Evolutionary conservation across 2,113 vertebrate species (phyloP).

Genomic region (Dendropsophus ebraccatus): DNA sequence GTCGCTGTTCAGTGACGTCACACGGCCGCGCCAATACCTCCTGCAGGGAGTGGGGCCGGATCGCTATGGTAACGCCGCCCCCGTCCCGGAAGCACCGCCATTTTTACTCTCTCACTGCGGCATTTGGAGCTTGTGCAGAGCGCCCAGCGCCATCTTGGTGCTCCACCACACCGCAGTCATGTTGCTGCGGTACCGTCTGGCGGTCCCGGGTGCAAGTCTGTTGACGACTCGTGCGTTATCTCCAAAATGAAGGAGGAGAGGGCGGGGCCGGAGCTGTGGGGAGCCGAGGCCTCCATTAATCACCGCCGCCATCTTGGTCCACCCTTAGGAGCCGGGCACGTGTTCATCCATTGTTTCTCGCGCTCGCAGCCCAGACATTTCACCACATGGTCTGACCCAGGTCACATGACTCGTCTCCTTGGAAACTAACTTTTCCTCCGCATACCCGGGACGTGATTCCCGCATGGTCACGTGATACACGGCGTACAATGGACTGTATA

Average conservation of each 20-base stretch:
- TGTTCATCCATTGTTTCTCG: neutral
- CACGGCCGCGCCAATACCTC: neutral
- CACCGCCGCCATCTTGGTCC: constrained; percentile 7
- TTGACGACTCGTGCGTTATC: no score
- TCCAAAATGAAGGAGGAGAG: no score
- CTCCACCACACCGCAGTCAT: neutral
- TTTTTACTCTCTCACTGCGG: neutral
- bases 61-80: constrained; percentile 33
- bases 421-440: neutral
- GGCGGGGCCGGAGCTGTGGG: no score
- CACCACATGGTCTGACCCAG: neutral
- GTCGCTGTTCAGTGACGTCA: constrained; percentile 36
- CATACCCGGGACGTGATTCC: no score
- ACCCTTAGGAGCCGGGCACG: neutral
- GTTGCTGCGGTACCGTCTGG: no score
- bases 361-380: neutral
- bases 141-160: neutral
- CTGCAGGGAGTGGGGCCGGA: constrained; percentile 6
- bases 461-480: no score
- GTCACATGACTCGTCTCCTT: neutral
- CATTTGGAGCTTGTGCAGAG: no score
- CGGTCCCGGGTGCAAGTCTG: no score
- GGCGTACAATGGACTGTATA: neutral
- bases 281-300: neutral
- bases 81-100: constrained; percentile 42